Evolutionary conservation across 2,797 vertebrate species (phyloP).

Genomic region (Megalops cyprinoides): DNA sequence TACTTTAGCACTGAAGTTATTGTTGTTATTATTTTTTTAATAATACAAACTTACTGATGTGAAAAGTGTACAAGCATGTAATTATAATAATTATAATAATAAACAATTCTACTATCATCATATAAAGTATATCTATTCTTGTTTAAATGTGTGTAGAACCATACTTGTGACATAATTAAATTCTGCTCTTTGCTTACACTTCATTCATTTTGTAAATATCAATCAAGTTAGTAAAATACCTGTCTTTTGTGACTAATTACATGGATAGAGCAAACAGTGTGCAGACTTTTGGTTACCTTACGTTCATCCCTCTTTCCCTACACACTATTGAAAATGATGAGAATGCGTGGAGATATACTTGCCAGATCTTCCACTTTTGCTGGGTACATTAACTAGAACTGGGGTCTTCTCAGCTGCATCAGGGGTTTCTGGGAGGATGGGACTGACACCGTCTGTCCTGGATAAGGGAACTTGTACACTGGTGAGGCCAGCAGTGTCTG

Average conservation of each 20-base stretch:
- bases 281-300: not conserved
- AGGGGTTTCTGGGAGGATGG: not conserved
- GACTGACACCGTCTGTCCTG: not conserved
- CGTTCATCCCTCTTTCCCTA: not conserved
- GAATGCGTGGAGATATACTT: conserved; percentile 12
- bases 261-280: not conserved
- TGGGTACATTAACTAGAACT: not conserved
- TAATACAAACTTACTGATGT: too few species aligned
- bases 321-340: conserved; percentile 1
- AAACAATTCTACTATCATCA: too few species aligned
- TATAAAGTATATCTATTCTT: too few species aligned
- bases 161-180: too few species aligned
- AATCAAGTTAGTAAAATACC: not conserved
- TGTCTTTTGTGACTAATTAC: not conserved
- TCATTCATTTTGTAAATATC: not conserved
- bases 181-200: too few species aligned
- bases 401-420: conserved; percentile 13
- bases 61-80: too few species aligned
- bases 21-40: too few species aligned
- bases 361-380: conserved; percentile 16
- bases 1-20: too few species aligned
- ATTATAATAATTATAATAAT: too few species aligned
- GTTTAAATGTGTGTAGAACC: too few species aligned
- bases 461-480: conserved; percentile 28
- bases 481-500: conserved; percentile 38